Base-by-base conservation (phyloP, 2,797 vertebrate species). In the Adrianichthys oophorus region DNA sequence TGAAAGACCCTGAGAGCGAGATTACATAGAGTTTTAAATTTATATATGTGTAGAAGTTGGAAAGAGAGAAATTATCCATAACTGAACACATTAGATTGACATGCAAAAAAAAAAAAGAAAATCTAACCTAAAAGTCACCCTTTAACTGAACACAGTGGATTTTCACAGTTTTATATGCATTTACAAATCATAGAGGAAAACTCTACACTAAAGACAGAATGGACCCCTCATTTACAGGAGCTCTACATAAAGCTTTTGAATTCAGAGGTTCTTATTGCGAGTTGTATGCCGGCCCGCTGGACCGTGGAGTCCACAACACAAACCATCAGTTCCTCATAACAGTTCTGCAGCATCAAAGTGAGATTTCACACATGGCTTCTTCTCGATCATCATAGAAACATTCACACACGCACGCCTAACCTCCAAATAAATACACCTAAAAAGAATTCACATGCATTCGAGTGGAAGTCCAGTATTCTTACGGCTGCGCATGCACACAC, bases 1-100 rank as follows among this genome's bases (percentile, higher is more conserved):
- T 86, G 85, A 86, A 94, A 95, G 95, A 95, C 95, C 97, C 97
- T 96, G 96, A 98, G 95, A 95, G 93, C 92, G 83, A 92, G 90
- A 92, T 78, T 85, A 80, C 72, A 79, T 74, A 76, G 65, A 68
- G 55, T 59, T 48, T 59, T 48, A 55, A 54, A 55, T 54, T 65
- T 64, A 65, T 71, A 55, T 60, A 24, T 62, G 19, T 59, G 61
- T 77, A 68, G 76, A 76, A 78, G 79, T 85, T 73, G 73, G 65
- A 61, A 52, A 76, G 70, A 90, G 88, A 89, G 40, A 86, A 92
- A 91, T 84, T 69, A 88, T 79, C 70, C 60, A 66, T 89, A 92
- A 91, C 83, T 91, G 84, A 92, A 94, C 89, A 91, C 93, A 88
- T 93, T 92, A 92, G 94, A 92, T 92, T 92, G 94, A 95, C 95